Percentiles rank a stretch among this genome's conserved stretches.
phyloP scores from a whole-genome alignment of 23 tunicate genomes.

The Aplidium turbinatum region DNA sequence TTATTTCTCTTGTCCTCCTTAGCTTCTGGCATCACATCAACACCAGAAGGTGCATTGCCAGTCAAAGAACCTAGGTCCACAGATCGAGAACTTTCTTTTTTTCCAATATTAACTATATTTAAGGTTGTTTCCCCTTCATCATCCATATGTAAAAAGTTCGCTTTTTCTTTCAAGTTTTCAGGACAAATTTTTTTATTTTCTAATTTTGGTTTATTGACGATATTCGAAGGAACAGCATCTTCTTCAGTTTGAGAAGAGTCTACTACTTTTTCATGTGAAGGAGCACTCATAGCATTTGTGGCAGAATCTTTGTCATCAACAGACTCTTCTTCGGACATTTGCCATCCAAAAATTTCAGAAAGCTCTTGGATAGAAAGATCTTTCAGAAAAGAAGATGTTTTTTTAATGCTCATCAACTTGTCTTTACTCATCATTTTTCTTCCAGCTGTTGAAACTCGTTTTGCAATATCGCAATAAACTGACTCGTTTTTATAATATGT shows the following conservation, averaged over 20 bases:
- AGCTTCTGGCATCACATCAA: conserved; percentile 79
- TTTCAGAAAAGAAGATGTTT: conserved; percentile 36
- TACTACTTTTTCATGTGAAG: no score
- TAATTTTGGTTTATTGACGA: conserved; percentile 54
- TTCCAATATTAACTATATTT: conserved; percentile 69
- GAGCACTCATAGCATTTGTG: no score
- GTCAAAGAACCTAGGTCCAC: conserved; percentile 72
- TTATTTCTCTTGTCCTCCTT: conserved; percentile 91
- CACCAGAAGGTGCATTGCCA: conserved; percentile 46
- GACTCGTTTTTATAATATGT: conserved; percentile 75
- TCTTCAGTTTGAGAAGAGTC: conserved; percentile 79
- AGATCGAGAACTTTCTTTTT: conserved; percentile 14
- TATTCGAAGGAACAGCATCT: conserved; percentile 81
- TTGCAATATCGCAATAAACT: conserved; percentile 70
- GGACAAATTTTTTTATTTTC: conserved; percentile 38
- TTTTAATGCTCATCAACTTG: conserved; percentile 41
- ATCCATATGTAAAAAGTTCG: conserved; percentile 68
- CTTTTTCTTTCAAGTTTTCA: conserved; percentile 31
- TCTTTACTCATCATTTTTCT: conserved; percentile 74
- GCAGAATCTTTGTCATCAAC: conserved; percentile 5
- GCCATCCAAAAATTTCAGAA: conserved; percentile 52
- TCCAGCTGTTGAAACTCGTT: conserved; percentile 68
- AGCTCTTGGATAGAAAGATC: conserved; percentile 51
- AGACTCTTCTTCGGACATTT: conserved; percentile 34
- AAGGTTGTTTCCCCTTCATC: conserved; percentile 77